Evolutionary conservation across 2,797 vertebrate species (phyloP), one percentile per base, ranked within the genome.

Genomic region (Thalassophryne amazonica): DNA sequence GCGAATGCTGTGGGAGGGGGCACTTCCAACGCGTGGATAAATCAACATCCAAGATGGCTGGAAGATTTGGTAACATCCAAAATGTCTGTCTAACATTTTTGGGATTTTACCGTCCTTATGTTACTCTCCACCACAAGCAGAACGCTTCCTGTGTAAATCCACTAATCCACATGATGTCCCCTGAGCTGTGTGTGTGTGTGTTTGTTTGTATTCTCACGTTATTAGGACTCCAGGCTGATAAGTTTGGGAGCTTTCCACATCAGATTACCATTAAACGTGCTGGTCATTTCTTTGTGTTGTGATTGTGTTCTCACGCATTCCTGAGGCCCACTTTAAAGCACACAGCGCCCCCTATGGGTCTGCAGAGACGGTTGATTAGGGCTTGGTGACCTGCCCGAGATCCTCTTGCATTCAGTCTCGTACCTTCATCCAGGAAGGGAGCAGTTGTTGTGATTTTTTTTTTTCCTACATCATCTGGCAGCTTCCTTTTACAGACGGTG

Each of bases 391-490:
- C 49, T 54, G 53, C 21, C n/a, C n/a, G n/a, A n/a, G n/a, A n/a
- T n/a, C n/a, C n/a, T n/a, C n/a, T n/a, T n/a, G n/a, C n/a, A n/a
- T n/a, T n/a, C n/a, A n/a, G n/a, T n/a, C 42, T 60, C 27, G 4
- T 30, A 39, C 50, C 54, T 68, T 59, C 43, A 49, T 73, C 39
- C 71, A 79, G 81, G 78, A 86, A 85, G 80, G 80, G 85, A 83
- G 57, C 73, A 41, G 76, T 73, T 70, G 80, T 78, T 86, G 77
- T 65, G 64, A 82, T 72, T 58, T 7, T 49, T 49, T 21, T 15
- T 69, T 59, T 85, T 60, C 56, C 1, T 67, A 49, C 66, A 66
- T 60, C 47, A 60, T 83, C 83, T 57, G 52, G 84, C 65, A 64
- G 33, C 61, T 32, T 24, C 11, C 28, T 45, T n/a, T 1, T 62